These are phyloP conservation scores for Andrena hattorfiana DNA, from an alignment of 2,888 invertebrate species.

Conservation along the genomic window DNA sequence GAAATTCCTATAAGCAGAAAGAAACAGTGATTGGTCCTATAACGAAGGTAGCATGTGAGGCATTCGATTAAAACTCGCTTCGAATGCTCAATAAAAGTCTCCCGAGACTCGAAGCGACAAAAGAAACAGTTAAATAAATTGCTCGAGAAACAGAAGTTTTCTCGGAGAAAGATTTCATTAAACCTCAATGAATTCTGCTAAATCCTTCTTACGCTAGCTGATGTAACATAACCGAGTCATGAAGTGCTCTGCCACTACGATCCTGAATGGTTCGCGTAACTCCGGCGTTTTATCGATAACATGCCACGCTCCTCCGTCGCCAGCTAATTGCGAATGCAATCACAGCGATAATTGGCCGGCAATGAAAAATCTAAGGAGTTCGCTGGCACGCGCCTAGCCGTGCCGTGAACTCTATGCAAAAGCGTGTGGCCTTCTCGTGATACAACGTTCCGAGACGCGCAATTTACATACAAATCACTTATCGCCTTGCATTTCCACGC, in stretches of 20 bases:
- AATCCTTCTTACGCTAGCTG: background rate
- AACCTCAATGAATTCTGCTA: too few relatives aligned
- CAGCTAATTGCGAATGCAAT: conserved; percentile 39
- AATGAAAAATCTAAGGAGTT: conserved; percentile 22
- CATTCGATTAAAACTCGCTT: too few relatives aligned
- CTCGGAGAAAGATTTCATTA: background rate
- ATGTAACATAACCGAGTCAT: conserved; percentile 4
- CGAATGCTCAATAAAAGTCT: too few relatives aligned
- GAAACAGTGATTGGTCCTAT: too few relatives aligned
- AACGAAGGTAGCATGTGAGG: too few relatives aligned
- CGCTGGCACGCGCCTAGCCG: conserved; percentile 33
- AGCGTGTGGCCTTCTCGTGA: background rate
- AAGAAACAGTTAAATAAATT: too few relatives aligned
- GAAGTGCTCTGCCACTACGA: background rate
- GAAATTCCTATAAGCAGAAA: too few relatives aligned
- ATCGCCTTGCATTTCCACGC: background rate
- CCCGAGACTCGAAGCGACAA: too few relatives aligned
- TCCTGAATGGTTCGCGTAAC: conserved; percentile 19
- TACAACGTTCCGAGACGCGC: background rate
- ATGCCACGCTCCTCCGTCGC: background rate
- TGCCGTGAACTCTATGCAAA: conserved; percentile 30
- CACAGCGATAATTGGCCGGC: conserved; percentile 39
- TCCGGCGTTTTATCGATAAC: conserved; percentile 4
- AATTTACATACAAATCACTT: background rate
- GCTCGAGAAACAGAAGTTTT: background rate